A percentile compares a stretch with the other conserved stretches of the same genome.
Evolutionary conservation across 2,797 vertebrate genomes (phyloP).

Genomic region (Mus caroli): DNA sequence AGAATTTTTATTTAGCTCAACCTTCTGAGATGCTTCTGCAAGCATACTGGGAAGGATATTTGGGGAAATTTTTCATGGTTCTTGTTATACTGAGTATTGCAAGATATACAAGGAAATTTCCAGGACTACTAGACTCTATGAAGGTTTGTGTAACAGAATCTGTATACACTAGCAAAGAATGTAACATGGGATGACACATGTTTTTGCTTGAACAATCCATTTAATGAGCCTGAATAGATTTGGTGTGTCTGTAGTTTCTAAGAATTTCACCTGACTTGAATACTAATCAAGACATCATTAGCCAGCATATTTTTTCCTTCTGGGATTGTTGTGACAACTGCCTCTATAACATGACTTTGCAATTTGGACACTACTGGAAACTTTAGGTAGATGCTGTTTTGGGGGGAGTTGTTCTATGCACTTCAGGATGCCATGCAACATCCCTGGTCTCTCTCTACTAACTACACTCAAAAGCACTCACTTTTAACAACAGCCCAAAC

Average conservation of each 20-base stretch:
- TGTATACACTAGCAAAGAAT: not conserved
- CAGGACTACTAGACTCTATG: not conserved
- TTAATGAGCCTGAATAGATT: not conserved
- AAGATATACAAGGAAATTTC: not conserved
- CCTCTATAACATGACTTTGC: not conserved
- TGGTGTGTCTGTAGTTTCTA: not conserved
- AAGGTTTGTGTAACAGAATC: not conserved
- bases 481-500: not conserved
- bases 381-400: not conserved
- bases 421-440: not conserved
- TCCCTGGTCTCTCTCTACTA: not conserved
- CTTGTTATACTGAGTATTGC: not conserved
- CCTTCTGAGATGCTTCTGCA: not conserved
- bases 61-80: not conserved
- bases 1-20: not conserved
- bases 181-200: rapidly evolving
- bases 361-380: not conserved
- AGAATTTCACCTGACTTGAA: slow-evolving; percentile 13
- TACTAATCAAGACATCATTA: not conserved
- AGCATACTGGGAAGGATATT: not conserved
- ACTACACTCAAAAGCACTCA: not conserved
- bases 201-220: not conserved
- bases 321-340: not conserved
- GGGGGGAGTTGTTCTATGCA: not conserved
- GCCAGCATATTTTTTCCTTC: not conserved